Evolutionary conservation across 2,888 invertebrate genomes (phyloP), one percentile per base, ranked within the genome.

Genomic region (Drosophila mimetica): DNA sequence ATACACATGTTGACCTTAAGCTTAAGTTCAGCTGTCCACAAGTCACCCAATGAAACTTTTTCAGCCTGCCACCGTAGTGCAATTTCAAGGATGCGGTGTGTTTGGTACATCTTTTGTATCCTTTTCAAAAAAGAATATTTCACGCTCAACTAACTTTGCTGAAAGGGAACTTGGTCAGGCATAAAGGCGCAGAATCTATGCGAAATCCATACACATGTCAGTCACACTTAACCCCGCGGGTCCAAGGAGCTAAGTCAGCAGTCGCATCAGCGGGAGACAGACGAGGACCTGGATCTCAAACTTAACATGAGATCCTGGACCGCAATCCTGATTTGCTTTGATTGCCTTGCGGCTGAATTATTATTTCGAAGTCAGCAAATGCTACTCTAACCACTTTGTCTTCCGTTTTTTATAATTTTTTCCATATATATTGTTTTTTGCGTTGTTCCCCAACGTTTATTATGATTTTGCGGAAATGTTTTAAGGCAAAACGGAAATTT

Each of bases 161-260:
- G 65, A 79, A 81, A 73, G 66, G 72, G 48, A 51, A 55, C n/a
- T 39, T 60, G 58, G 69, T 51, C 61, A 47, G 63, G 66, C 50
- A 50, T 30, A 18, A 47, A 57, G 58, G 22, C 66, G 30, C n/a
- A 7, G 44, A 34, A 28, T 78, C 76, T 76, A 53, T 79, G 82
- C 67, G 60, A 77, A 82, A 79, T 61, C 70, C 75, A 74, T 78
- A 70, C 81, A 86, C 84, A 84, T 86, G 86, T 86, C 83, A 82
- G 79, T 85, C 79, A 85, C 82, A 84, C 84, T 84, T 84, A 86
- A 76, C 86, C 86, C 69, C 75, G 30, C 81, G 83, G 51, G 47
- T 54, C 50, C 57, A 57, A 32, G 71, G 8, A 48, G 48, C 74
- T 30, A 42, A 22, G 37, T 37, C 48, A 60, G 32, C 47, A 20